These are phyloP conservation scores for Epicauta chinensis DNA, from an alignment of 1,140 invertebrate genomes.

Conservation along the genomic window DNA sequence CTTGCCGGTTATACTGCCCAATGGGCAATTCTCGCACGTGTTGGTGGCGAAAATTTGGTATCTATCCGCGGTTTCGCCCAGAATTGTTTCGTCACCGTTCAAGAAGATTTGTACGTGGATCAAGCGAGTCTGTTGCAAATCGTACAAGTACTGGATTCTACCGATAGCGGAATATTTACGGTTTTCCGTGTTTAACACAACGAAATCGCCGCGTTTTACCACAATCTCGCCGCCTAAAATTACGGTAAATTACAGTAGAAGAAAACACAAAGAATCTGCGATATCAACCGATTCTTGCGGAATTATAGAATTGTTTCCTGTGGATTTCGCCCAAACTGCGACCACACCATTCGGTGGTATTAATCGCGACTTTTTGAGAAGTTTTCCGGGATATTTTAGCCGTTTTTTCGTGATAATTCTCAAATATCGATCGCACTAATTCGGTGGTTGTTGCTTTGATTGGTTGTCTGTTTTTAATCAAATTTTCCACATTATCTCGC, in stretches of 20 bases:
- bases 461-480: constrained; percentile 22
- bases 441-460: constrained; percentile 77
- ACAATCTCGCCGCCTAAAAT: constrained; percentile 17
- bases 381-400: too few relatives aligned
- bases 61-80: constrained; percentile 75
- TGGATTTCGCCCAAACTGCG: too few relatives aligned
- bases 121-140: constrained; percentile 48
- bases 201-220: constrained; percentile 54
- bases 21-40: constrained; percentile 52
- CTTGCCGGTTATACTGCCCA: constrained; percentile 34
- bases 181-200: constrained; percentile 66
- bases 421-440: constrained; percentile 73
- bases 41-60: constrained; percentile 71
- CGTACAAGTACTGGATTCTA: constrained; percentile 67
- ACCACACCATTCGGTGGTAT: neutral
- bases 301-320: neutral
- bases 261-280: constrained; percentile 10
- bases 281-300: neutral
- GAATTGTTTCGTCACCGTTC: constrained; percentile 67
- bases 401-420: too few relatives aligned
- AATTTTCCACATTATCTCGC: neutral
- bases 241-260: too few relatives aligned
- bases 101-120: constrained; percentile 68
- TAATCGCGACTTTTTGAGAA: neutral
- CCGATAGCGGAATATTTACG: constrained; percentile 62